A percentile compares a stretch with the other conserved stretches of the same genome.
These are phyloP conservation scores for Atherinomorus stipes DNA, from an alignment of 2,113 vertebrate genomes.

Conservation along the genomic window DNA sequence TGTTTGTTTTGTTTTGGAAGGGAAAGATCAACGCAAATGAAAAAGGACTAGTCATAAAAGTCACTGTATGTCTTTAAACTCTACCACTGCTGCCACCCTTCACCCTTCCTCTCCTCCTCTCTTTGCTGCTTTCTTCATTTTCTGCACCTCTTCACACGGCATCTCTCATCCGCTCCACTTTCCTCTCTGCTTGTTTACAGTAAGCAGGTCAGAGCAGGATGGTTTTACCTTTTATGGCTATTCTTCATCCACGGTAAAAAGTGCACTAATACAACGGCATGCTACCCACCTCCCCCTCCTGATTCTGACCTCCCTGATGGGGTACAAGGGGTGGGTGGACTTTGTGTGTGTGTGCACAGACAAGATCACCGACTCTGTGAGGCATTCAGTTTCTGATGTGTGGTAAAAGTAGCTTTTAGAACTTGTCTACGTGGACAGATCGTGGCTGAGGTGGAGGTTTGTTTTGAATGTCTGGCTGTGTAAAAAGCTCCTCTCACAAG, in stretches of 20 bases:
- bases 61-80: not conserved
- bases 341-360: slow-evolving; percentile 14
- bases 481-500: slow-evolving; percentile 74
- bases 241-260: slow-evolving; percentile 78
- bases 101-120: not conserved
- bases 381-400: slow-evolving; percentile 43
- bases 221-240: slow-evolving; percentile 82
- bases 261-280: slow-evolving; percentile 74
- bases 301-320: slow-evolving; percentile 62
- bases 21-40: no score
- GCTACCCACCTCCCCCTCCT: slow-evolving; percentile 71
- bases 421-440: slow-evolving; percentile 57
- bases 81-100: slow-evolving; percentile 15
- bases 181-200: slow-evolving; percentile 80
- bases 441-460: slow-evolving; percentile 59
- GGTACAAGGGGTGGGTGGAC: slow-evolving; percentile 56
- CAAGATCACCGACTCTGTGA: slow-evolving; percentile 27
- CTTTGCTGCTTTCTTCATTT: slow-evolving; percentile 49
- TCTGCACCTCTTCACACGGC: slow-evolving; percentile 72
- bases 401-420: slow-evolving; percentile 73
- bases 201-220: slow-evolving; percentile 76
- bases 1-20: no score
- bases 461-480: slow-evolving; percentile 69
- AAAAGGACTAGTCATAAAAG: not conserved
- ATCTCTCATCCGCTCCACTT: slow-evolving; percentile 70